A percentile compares a stretch with the other conserved stretches of the same genome.
phyloP scores from a whole-genome alignment of 2,888 invertebrate genomes.

The Apeira syringaria region DNA sequence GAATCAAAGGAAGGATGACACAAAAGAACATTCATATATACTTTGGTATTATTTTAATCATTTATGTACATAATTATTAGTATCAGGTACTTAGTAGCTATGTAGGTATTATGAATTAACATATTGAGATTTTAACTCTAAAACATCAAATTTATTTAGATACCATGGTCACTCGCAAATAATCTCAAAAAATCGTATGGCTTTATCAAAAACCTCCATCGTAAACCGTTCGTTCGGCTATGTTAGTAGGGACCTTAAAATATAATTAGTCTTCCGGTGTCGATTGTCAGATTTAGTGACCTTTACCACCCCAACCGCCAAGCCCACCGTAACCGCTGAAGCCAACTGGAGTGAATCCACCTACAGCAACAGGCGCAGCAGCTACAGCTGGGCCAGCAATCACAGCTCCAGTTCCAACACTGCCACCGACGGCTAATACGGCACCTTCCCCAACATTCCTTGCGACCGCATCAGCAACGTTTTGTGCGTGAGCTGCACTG shows the following conservation, averaged over 20 bases:
- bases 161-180: background rate
- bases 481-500: conserved; percentile 62
- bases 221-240: conserved; percentile 6
- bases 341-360: conserved; percentile 23
- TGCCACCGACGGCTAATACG: conserved; percentile 35
- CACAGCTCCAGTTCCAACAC: conserved; percentile 21
- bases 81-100: conserved; percentile 15
- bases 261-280: background rate
- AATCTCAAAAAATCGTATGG: background rate
- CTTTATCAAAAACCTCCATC: background rate
- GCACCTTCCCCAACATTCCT: conserved; percentile 44
- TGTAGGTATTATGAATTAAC: conserved; percentile 1
- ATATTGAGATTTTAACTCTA: background rate
- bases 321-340: conserved; percentile 22
- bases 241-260: conserved; percentile 1
- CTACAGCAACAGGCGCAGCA: conserved; percentile 10
- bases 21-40: background rate
- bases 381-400: conserved; percentile 12
- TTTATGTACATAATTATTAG: conserved; percentile 7
- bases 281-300: conserved; percentile 13
- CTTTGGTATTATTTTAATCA: background rate
- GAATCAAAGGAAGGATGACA: no score
- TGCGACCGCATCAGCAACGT: conserved; percentile 59
- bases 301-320: conserved; percentile 26
- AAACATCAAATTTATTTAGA: background rate